phyloP scores from a whole-genome alignment of 2,113 vertebrate species.

The Dicerorhinus sumatrensis region DNA sequence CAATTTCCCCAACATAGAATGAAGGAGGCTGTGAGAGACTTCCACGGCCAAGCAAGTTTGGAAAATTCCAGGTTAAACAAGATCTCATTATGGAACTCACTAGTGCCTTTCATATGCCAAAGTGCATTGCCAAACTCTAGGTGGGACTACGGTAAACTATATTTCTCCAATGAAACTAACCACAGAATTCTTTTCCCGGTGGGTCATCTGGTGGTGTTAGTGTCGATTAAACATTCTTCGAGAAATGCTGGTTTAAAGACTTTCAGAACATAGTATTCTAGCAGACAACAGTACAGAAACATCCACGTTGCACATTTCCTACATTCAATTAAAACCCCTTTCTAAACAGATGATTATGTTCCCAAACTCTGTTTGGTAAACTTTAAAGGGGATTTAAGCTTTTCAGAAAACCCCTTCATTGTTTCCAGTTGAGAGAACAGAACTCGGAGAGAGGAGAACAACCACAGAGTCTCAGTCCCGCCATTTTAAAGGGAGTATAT shows the following conservation, averaged over 20 bases:
- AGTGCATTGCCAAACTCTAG: not conserved
- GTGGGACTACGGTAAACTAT: not conserved
- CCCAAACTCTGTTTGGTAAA: not conserved
- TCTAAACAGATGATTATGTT: not conserved
- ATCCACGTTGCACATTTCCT: not conserved
- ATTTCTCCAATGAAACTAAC: constrained; percentile 20
- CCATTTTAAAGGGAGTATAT: not conserved
- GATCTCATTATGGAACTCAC: not conserved
- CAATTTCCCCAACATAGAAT: not conserved
- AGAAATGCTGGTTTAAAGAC: constrained; percentile 13
- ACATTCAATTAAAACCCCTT: not conserved
- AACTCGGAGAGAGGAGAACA: not conserved
- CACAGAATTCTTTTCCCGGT: not conserved
- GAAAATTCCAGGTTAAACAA: constrained; percentile 40
- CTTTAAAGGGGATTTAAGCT: not conserved
- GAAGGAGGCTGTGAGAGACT: not conserved
- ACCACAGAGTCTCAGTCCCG: no score
- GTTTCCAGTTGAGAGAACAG: not conserved
- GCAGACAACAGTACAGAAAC: constrained; percentile 2
- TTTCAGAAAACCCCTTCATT: not conserved
- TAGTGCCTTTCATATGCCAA: not conserved
- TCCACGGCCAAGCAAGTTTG: not conserved
- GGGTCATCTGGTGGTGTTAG: not conserved
- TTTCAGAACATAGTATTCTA: constrained; percentile 32
- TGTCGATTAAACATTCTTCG: not conserved